Evolutionary conservation across 1,140 invertebrate species (phyloP), one percentile per base, ranked within the genome.

Genomic region (Copidosoma floridanum): DNA sequence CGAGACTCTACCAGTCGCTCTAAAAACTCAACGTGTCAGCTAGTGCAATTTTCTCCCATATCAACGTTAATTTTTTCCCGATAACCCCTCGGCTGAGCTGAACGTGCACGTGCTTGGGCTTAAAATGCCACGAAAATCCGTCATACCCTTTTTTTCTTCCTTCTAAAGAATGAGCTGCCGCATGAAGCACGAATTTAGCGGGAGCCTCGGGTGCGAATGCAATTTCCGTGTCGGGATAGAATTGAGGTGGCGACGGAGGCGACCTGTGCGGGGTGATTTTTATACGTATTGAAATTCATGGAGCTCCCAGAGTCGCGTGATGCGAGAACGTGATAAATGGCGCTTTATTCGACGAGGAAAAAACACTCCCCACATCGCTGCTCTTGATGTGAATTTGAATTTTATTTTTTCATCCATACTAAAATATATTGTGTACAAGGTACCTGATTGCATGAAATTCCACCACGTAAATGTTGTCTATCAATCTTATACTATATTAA

Each of bases 271-370:
- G 14, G 60, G 1, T 48, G 40, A 62, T 52, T 62, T 61, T 57
- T 62, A 62, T 51, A 27, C n/a, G n/a, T 47, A 62, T 62, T 32
- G 51, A 57, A 61, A 61, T 50, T 56, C 52, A 50, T 14, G 24
- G 37, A 16, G 20, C 47, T 50, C n/a, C n/a, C n/a, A n/a, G n/a
- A n/a, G n/a, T n/a, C n/a, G n/a, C n/a, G n/a, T n/a, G n/a, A 55
- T 7, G 8, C n/a, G 5, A 3, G 38, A 35, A 18, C 16, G 27
- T 61, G 52, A 62, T 62, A 35, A 62, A 62, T 51, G 53, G 27
- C 10, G 29, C 21, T 29, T 51, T 35, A 47, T 61, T 27, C 32
- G 3, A 3, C 18, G 18, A 21, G 7, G 8, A 40, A n/a, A n/a
- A n/a, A n/a, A n/a, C n/a, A n/a, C n/a, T n/a, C n/a, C n/a, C n/a